These are phyloP conservation scores for Eubasilissa splendida DNA, from an alignment of 2,888 invertebrate genomes.

Conservation along the genomic window DNA sequence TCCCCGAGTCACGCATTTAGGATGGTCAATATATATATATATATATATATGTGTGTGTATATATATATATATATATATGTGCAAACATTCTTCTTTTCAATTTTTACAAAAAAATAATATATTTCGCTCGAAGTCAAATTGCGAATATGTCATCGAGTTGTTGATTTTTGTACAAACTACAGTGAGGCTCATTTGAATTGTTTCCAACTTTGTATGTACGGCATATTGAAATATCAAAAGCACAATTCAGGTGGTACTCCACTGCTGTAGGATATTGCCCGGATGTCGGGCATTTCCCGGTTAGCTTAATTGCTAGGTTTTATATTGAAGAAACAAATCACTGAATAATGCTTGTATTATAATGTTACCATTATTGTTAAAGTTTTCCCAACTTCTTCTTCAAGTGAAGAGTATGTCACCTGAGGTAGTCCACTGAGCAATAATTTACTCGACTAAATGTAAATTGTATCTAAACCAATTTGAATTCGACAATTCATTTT, in stretches of 20 bases:
- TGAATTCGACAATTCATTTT: not conserved
- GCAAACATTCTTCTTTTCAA: conserved; percentile 48
- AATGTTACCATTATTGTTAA: conserved; percentile 29
- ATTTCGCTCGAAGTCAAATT: conserved; percentile 36
- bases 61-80: conserved; percentile 23
- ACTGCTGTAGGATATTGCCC: not conserved
- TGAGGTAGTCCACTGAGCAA: conserved; percentile 51
- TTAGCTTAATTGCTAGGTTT: conserved; percentile 43
- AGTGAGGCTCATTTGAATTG: conserved; percentile 14
- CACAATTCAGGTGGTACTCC: conserved; percentile 19
- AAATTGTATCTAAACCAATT: conserved; percentile 23
- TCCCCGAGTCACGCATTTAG: conserved; percentile 55
- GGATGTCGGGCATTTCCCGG: not conserved
- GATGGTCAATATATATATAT: conserved; percentile 22
- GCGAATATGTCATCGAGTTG: conserved; percentile 40
- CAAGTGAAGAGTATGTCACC: conserved; percentile 11
- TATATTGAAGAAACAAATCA: conserved; percentile 41
- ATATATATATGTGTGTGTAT: too few species aligned
- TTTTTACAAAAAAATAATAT: conserved; percentile 41
- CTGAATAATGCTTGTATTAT: conserved; percentile 39
- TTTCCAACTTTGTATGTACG: not conserved
- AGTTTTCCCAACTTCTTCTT: not conserved
- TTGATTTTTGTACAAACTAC: conserved; percentile 49
- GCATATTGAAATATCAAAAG: conserved; percentile 19
- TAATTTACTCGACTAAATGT: conserved; percentile 50